A percentile compares a stretch with the other conserved stretches of the same genome.
phyloP scores from a whole-genome alignment of 2,797 vertebrate genomes.

The Limosa lapponica region DNA sequence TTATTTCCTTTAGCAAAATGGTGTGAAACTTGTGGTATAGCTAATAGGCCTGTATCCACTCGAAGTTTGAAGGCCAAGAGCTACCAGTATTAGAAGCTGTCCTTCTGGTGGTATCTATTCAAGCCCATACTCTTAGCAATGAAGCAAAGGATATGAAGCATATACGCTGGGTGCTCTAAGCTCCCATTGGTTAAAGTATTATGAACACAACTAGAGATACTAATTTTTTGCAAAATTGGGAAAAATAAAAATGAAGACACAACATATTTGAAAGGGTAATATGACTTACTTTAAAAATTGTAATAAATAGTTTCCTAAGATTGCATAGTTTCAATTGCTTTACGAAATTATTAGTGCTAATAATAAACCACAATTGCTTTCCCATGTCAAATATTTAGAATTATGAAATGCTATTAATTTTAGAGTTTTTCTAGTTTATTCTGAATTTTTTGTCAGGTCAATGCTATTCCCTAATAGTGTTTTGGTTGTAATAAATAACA shows the following conservation, averaged over 20 bases:
- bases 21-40: not conserved
- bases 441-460: not conserved
- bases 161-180: not conserved
- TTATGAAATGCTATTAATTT: not conserved
- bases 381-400: not conserved
- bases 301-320: not conserved
- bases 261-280: not conserved
- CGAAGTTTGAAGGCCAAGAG: not conserved
- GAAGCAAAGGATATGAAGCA: not conserved
- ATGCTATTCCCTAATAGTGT: not conserved
- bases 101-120: not conserved
- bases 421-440: not conserved
- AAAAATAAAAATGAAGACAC: not conserved
- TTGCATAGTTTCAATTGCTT: not conserved
- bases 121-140: not conserved
- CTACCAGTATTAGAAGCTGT: not conserved
- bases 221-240: not conserved
- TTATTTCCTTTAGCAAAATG: slow-evolving; percentile 23
- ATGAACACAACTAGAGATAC: not conserved
- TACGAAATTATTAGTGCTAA: not conserved
- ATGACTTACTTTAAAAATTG: not conserved
- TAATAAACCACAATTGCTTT: not conserved
- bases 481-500: not conserved
- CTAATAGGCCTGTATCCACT: not conserved
- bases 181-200: not conserved